A percentile compares a stretch with the other conserved stretches of the same genome.
Conservation (phyloP, 2,113 vertebrate genomes). For the Sardina pilchardus region DNA sequence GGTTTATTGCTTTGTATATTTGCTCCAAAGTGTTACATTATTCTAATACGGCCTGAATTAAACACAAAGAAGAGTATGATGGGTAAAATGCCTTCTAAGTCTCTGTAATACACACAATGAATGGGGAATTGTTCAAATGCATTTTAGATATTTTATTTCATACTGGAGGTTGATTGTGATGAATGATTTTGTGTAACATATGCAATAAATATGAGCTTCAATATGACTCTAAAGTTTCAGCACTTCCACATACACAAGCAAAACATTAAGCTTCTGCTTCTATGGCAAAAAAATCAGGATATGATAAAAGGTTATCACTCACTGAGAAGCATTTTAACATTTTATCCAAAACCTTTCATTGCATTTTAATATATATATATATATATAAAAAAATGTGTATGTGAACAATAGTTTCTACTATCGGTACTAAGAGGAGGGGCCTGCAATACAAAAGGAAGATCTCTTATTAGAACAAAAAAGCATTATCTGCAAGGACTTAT, state of each 20-base stretch:
- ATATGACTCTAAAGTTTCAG: too few relatives aligned
- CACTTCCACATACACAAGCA: neutral
- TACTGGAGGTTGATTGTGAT: neutral
- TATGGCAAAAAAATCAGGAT: neutral
- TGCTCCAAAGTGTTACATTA: conserved; percentile 65
- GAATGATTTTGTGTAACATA: neutral
- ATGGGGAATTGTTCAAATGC: neutral
- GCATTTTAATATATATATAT: too few relatives aligned
- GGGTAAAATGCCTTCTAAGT: conserved; percentile 48
- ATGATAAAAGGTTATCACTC: neutral
- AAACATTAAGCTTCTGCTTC: neutral
- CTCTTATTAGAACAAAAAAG: too few relatives aligned
- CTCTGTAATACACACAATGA: neutral
- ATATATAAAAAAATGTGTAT: too few relatives aligned
- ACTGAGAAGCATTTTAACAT: neutral
- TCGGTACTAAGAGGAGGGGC: too few relatives aligned
- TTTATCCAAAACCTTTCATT: too few relatives aligned
- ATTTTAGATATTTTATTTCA: neutral
- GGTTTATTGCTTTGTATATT: conserved; percentile 65
- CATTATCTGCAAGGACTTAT: too few relatives aligned
- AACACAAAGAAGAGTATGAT: conserved; percentile 66
- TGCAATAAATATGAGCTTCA: neutral
- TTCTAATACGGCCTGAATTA: conserved; percentile 61
- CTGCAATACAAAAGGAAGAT: too few relatives aligned
- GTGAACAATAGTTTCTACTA: too few relatives aligned